Evolutionary conservation across 2,888 invertebrate species (phyloP).

Genomic region (Hylaea fasciaria): DNA sequence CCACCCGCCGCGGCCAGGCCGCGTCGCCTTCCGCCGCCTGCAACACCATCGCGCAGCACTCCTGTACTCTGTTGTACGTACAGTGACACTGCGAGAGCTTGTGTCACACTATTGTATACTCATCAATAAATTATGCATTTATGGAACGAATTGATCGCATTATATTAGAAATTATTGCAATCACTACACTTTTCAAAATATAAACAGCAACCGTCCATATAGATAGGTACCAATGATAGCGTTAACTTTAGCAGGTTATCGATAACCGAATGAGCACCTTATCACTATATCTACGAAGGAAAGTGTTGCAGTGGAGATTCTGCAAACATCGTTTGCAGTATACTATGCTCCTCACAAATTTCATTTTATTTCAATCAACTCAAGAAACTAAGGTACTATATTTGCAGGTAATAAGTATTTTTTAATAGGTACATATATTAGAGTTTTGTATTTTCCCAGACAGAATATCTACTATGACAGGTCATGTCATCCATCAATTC

Average conservation of each 20-base stretch:
- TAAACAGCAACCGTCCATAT: background rate
- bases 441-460: too few relatives aligned
- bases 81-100: background rate
- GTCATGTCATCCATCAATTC: too few relatives aligned
- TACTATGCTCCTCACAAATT: background rate
- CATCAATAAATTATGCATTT: too few relatives aligned
- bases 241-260: background rate
- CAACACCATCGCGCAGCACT: background rate
- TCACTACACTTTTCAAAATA: background rate
- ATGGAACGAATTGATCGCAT: too few relatives aligned
- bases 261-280: conserved; percentile 1
- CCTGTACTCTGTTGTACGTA: background rate
- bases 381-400: too few relatives aligned
- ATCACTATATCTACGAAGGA: conserved; percentile 1
- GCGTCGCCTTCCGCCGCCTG: conserved; percentile 13
- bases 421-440: too few relatives aligned
- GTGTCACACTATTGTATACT: too few relatives aligned
- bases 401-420: too few relatives aligned
- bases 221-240: background rate
- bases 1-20: conserved; percentile 86
- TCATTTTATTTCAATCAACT: background rate
- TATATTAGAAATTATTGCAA: too few relatives aligned
- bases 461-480: too few relatives aligned
- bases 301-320: background rate
- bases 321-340: conserved; percentile 19